Evolutionary conservation across 2,888 invertebrate species (phyloP).

Genomic region (Clostera curtula): DNA sequence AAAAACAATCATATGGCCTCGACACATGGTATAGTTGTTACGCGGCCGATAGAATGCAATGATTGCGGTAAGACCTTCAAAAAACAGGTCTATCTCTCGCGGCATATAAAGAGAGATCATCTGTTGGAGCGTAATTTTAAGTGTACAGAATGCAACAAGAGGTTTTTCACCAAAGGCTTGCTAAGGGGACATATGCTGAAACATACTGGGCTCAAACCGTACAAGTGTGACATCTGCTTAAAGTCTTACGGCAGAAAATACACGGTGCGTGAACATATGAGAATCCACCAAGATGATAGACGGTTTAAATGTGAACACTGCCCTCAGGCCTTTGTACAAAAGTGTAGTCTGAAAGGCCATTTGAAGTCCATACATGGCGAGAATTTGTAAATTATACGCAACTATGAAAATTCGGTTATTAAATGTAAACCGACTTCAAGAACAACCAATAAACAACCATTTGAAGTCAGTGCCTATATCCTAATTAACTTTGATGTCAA

Average conservation of each 20-base stretch:
- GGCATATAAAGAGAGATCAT: constrained; percentile 48
- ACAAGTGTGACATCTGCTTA: constrained; percentile 41
- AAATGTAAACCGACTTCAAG: too few relatives aligned
- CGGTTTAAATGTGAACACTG: constrained; percentile 21
- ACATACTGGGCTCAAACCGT: constrained; percentile 40
- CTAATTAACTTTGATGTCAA: too few relatives aligned
- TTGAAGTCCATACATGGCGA: constrained; percentile 7
- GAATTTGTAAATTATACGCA: not conserved
- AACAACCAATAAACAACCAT: too few relatives aligned
- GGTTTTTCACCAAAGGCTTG: constrained; percentile 24
- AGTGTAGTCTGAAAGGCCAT: constrained; percentile 30
- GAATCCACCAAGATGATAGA: constrained; percentile 30
- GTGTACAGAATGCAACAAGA: constrained; percentile 9
- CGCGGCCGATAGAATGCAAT: constrained; percentile 45
- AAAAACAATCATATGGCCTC: constrained; percentile 43
- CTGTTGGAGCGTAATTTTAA: constrained; percentile 15
- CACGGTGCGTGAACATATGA: constrained; percentile 27
- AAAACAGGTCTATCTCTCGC: constrained; percentile 53
- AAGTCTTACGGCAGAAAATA: constrained; percentile 30
- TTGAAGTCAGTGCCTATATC: too few relatives aligned
- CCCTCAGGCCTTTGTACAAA: constrained; percentile 33
- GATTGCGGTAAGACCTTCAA: constrained; percentile 59
- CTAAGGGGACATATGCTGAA: constrained; percentile 46
- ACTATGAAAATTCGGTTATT: too few relatives aligned
- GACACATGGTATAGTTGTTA: constrained; percentile 38